A percentile compares a stretch with the other conserved stretches of the same genome.
phyloP scores from a whole-genome alignment of 2,888 invertebrate species.

The Auanema freiburgensis region DNA sequence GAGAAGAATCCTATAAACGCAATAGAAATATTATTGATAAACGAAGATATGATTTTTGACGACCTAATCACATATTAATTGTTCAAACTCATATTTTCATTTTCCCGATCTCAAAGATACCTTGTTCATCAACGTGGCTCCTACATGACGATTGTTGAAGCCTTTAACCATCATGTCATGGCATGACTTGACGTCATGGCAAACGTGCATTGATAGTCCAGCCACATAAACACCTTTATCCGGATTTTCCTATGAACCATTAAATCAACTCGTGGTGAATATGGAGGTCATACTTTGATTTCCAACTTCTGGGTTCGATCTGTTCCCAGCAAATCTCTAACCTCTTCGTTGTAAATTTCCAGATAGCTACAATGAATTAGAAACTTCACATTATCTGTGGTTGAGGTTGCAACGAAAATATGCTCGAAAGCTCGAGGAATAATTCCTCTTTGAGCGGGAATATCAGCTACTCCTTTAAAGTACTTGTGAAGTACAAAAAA shows the following conservation, averaged over 20 bases:
- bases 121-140: constrained; percentile 86
- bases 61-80: not conserved
- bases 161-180: constrained; percentile 77
- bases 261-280: not conserved
- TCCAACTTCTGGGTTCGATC: constrained; percentile 72
- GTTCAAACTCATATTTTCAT: not conserved
- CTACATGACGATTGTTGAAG: constrained; percentile 79
- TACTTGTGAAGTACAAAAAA: not conserved
- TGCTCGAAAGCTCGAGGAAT: constrained; percentile 77
- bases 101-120: constrained; percentile 58
- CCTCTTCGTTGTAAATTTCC: constrained; percentile 83
- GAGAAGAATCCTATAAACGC: constrained; percentile 68
- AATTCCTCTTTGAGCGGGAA: constrained; percentile 63
- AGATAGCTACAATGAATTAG: constrained; percentile 79
- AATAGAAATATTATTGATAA: constrained; percentile 3
- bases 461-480: constrained; percentile 58
- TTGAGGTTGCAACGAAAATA: constrained; percentile 78
- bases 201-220: constrained; percentile 76
- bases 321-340: constrained; percentile 74
- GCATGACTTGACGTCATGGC: constrained; percentile 77
- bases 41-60: not conserved
- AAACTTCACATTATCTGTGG: constrained; percentile 75
- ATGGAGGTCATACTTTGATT: constrained; percentile 70
- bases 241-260: constrained; percentile 31
- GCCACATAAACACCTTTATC: constrained; percentile 62